Conservation (phyloP, 30 jellyfish, hydroid and myxozoan species). For the Aurelia aurita region DNA sequence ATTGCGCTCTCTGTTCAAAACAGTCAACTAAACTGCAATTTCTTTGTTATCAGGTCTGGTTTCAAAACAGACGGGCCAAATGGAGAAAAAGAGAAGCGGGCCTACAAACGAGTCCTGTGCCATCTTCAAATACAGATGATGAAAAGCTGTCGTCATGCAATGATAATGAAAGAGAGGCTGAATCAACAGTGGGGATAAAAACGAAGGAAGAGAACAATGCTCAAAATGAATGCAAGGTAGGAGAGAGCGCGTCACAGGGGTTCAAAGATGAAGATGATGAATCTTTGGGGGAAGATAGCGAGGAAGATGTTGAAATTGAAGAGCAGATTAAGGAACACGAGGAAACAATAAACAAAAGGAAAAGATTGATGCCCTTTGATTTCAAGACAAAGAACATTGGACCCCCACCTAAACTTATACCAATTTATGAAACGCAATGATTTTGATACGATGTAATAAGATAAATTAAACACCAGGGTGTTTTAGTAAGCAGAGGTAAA, state of each 20-base stretch:
- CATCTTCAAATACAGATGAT: background rate
- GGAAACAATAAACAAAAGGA: background rate
- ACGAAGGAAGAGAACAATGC: background rate
- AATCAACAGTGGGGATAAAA: background rate
- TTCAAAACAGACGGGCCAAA: slow-evolving; percentile 91
- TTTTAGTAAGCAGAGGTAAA: no score
- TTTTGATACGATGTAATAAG: no score
- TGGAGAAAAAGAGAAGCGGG: slow-evolving; percentile 75
- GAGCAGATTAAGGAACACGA: background rate
- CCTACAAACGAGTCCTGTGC: slow-evolving; percentile 2
- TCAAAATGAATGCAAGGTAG: background rate
- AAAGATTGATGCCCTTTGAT: slow-evolving; percentile 6
- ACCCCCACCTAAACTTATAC: slow-evolving; percentile 73
- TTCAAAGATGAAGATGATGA: background rate
- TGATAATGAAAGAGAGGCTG: background rate
- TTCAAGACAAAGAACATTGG: slow-evolving; percentile 48
- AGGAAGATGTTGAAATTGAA: background rate
- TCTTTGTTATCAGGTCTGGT: slow-evolving; percentile 77
- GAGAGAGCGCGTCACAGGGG: background rate
- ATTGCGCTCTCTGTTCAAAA: background rate
- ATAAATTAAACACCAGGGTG: no score
- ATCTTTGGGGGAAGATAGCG: background rate
- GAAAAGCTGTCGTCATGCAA: background rate
- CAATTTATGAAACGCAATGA: slow-evolving; percentile 10
- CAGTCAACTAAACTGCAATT: background rate